Evolutionary conservation across 2,797 vertebrate genomes (phyloP).

Genomic region (Tenualosa thibaudeaui): DNA sequence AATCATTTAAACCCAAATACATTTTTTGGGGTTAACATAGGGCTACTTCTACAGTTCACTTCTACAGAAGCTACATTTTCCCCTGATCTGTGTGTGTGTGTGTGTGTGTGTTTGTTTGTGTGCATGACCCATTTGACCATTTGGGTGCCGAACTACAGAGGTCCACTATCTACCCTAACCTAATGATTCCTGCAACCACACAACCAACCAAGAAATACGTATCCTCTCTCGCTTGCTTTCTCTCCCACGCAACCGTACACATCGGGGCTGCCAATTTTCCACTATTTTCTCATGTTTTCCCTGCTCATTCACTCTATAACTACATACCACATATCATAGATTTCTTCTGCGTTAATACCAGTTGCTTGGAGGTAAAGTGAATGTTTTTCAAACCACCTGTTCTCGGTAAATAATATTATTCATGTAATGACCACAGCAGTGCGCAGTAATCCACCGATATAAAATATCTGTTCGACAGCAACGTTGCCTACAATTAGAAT

Average conservation of each 20-base stretch:
- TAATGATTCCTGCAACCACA: constrained; percentile 6
- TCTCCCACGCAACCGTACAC: constrained; percentile 30
- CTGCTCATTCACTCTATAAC: not conserved
- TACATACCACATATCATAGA: not conserved
- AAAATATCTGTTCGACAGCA: constrained; percentile 21
- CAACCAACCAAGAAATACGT: constrained; percentile 36
- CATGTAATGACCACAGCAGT: constrained; percentile 23
- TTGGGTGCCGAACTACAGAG: not conserved
- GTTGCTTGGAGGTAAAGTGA: not conserved
- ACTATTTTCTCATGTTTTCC: not conserved
- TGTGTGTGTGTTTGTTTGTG: not conserved
- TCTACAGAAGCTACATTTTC: not conserved
- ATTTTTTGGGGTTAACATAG: not conserved
- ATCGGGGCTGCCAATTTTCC: not conserved
- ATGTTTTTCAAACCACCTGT: constrained; percentile 60
- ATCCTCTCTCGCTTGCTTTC: constrained; percentile 26
- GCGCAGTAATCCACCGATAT: constrained; percentile 30
- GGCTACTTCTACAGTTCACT: not conserved
- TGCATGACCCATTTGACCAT: constrained; percentile 33
- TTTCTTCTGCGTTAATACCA: not conserved
- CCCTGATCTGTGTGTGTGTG: not conserved
- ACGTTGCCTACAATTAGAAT: not conserved
- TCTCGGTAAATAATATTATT: constrained; percentile 33
- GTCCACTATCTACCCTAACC: not conserved
- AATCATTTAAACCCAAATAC: not conserved